These are phyloP conservation scores for Hyperopisus bebe DNA, from an alignment of 2,113 vertebrate species.

Conservation along the genomic window DNA sequence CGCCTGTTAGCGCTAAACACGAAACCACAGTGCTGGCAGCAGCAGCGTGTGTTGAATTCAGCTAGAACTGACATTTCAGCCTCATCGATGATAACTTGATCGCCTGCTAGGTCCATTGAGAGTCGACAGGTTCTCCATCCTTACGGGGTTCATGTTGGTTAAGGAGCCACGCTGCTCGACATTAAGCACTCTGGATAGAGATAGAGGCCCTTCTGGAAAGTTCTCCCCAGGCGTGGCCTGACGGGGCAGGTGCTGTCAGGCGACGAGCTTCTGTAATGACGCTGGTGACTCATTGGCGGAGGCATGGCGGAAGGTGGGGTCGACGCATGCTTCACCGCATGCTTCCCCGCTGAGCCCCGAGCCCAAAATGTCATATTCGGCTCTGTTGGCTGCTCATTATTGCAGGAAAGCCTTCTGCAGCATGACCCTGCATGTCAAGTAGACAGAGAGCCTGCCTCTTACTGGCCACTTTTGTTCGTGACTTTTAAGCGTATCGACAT, in stretches of 20 bases:
- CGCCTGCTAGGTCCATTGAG: background rate
- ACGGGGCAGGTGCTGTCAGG: background rate
- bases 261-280: background rate
- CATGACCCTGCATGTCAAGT: background rate
- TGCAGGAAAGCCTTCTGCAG: background rate
- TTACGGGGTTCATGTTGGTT: background rate
- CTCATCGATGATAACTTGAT: background rate
- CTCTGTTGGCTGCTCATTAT: constrained; percentile 8
- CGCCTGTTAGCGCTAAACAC: background rate
- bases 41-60: background rate
- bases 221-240: background rate
- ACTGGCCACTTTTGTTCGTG: background rate
- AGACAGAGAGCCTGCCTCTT: background rate
- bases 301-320: background rate
- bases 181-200: background rate
- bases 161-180: background rate
- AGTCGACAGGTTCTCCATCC: background rate
- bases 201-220: background rate
- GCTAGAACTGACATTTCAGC: background rate
- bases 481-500: background rate
- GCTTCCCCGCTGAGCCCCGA: background rate
- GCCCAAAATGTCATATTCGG: constrained; percentile 20
- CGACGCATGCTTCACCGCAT: too few relatives aligned
- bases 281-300: background rate
- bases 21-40: background rate